Base-by-base conservation (phyloP, 2,113 vertebrate genomes). In the Poeciliopsis turrubarensis region DNA sequence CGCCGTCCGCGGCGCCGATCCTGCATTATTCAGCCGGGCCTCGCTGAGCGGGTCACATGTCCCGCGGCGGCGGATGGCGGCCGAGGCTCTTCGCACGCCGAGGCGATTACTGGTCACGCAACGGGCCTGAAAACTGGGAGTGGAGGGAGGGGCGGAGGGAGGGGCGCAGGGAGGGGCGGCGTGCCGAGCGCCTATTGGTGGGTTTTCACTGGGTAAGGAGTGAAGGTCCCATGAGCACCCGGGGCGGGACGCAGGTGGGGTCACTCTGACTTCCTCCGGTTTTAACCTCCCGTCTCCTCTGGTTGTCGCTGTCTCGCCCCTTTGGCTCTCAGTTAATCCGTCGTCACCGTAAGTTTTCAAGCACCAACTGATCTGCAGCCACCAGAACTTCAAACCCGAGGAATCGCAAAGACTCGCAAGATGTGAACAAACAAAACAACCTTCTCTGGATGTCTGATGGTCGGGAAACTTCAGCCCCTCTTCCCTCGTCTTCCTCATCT, bases 41-140 rank as follows among this genome's bases (percentile, higher is more conserved):
- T 9, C 22, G 68, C 71, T 32, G 65, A 74, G 63, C 37, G 12
- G 79, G 75, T 87, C 81, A 87, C 25, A 32, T 77, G 30, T 29
- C 41, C 62, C 0, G 68, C 3, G 47, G 75, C 25, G 9, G 32
- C 0, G 39, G 31, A 39, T n/a, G 68, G 44, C 17, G 17, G 51
- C 19, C 31, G 1, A 54, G 31, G 15, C 31, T 0, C n/a, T 65
- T 68, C 65, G 19, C 26, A 62, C 68, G 69, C 30, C 5, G 44
- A 72, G 27, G 70, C 72, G 86, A 89, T 87, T 87, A 85, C 29
- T 69, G 51, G 78, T 86, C 87, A 89, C 83, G 87, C 84, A 63
- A 85, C 0, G 66, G 65, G 65, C 68, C 64, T 66, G 47, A 29
- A 57, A 37, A 15, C 2, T 47, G 51, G 54, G 3, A 57, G 32